Evolutionary conservation across 2,797 vertebrate species (phyloP), one percentile per base, ranked within the genome.

Genomic region (Macropus fuliginosus): DNA sequence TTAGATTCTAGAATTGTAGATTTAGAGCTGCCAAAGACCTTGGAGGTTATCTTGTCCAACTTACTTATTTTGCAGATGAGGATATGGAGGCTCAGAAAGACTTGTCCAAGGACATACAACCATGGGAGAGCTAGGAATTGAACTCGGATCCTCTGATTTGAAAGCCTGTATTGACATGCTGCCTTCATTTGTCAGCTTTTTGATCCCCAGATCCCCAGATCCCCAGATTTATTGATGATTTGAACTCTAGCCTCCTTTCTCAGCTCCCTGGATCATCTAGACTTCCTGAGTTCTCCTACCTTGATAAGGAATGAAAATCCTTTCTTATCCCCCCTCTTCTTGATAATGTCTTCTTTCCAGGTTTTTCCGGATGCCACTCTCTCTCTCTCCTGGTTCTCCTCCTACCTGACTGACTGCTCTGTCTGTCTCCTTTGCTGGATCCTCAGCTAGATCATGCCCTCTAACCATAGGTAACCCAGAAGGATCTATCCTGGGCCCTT

Each of bases 131-230:
- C 18, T 14, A 46, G 40, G 8, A 74, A 40, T 74, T 74, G 34
- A 74, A 40, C 16, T 21, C 14, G 9, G 34, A 16, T 66, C 62
- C 31, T 66, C 34, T 8, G 2, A 3, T 16, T 66, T 10, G 9
- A 62, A 62, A 62, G 59, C 59, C 59, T 12, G 59, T 31, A 34
- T 62, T 13, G 34, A 14, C 62, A 66, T 12, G 12, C 31, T 62
- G 31, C 12, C 9, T n/a, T n/a, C 34, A n/a, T 66, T 66, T 66
- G 62, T 16, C 14, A 18, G 13, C 14, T 5, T 16, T 66, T 66
- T 16, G 62, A 66, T 2, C 34, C 5, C 5, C 13, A 1, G 5
- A 4, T 2, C 34, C 5, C 5, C 13, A 1, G 5, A 4, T 66
- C 62, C 1, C 62, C 34, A 66, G 62, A 66, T 66, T 34, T 66